These are phyloP conservation scores for Enhydra lutris DNA, from an alignment of 2,113 vertebrate species.

Conservation along the genomic window DNA sequence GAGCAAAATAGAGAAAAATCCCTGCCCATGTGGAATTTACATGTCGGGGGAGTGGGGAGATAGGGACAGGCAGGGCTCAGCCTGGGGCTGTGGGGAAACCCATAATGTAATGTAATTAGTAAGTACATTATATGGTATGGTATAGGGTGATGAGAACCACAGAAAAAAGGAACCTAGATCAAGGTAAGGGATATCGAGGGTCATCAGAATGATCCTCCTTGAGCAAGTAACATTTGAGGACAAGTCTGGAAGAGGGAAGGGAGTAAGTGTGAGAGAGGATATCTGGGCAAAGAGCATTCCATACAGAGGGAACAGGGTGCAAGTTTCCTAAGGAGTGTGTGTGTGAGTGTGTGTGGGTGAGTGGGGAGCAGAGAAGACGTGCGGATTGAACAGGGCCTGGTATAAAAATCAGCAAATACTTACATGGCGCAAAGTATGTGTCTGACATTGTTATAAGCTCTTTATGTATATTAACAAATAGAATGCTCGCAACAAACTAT, in stretches of 20 bases:
- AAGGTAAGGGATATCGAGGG: neutral
- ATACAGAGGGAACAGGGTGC: neutral
- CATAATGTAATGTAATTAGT: neutral
- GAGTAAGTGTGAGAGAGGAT: neutral
- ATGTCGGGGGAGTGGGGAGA: neutral
- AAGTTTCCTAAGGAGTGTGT: neutral
- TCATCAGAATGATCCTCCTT: neutral
- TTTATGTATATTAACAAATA: neutral
- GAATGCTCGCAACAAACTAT: neutral
- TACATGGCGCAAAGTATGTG: neutral
- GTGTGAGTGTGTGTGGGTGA: neutral
- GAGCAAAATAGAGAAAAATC: neutral
- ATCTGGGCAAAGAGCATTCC: neutral
- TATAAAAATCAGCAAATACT: neutral
- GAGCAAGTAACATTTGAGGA: neutral
- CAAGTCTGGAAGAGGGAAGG: neutral
- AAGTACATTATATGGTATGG: neutral
- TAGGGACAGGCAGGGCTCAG: neutral
- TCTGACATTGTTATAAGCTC: neutral
- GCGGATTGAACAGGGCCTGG: neutral
- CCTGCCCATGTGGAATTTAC: neutral
- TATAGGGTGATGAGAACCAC: neutral
- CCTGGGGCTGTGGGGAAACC: neutral
- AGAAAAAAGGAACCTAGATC: neutral
- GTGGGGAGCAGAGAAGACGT: no score